Percentiles rank a stretch among this genome's conserved stretches.
phyloP scores from a whole-genome alignment of 2,797 vertebrate species.

The Coracias cyanogaster region DNA sequence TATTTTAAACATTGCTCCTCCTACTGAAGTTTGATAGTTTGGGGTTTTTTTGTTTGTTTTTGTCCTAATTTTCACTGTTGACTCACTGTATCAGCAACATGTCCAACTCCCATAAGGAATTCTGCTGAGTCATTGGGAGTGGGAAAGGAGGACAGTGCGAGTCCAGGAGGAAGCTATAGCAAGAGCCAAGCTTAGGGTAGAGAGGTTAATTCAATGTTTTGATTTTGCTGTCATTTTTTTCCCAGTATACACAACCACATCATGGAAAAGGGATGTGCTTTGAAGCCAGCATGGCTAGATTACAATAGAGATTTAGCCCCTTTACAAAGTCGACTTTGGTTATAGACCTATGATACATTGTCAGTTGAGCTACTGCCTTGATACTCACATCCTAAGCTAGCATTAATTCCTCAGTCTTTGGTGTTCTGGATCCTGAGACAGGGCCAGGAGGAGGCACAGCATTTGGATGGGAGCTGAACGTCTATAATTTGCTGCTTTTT shows the following conservation, averaged over 20 bases:
- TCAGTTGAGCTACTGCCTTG: background rate
- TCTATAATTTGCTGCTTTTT: background rate
- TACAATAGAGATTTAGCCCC: background rate
- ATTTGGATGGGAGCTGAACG: background rate
- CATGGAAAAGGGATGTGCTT: background rate
- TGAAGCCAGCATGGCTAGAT: background rate
- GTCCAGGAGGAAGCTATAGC: background rate
- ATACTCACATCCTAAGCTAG: background rate
- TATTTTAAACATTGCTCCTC: background rate
- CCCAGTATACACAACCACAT: background rate
- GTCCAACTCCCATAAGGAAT: rapidly evolving
- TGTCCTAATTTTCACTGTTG: background rate
- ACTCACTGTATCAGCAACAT: background rate
- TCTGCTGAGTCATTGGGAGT: background rate
- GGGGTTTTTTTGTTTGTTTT: background rate
- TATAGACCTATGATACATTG: background rate
- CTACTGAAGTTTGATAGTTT: background rate
- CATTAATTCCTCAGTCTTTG: background rate
- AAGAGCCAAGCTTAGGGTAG: background rate
- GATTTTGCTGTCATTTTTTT: background rate
- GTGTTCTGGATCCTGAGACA: background rate
- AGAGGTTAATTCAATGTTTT: background rate
- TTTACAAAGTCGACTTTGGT: background rate
- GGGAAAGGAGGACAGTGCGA: background rate
- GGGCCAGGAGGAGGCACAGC: background rate